Evolutionary conservation across 2,797 vertebrate genomes (phyloP).

Genomic region (Rhinella marina): DNA sequence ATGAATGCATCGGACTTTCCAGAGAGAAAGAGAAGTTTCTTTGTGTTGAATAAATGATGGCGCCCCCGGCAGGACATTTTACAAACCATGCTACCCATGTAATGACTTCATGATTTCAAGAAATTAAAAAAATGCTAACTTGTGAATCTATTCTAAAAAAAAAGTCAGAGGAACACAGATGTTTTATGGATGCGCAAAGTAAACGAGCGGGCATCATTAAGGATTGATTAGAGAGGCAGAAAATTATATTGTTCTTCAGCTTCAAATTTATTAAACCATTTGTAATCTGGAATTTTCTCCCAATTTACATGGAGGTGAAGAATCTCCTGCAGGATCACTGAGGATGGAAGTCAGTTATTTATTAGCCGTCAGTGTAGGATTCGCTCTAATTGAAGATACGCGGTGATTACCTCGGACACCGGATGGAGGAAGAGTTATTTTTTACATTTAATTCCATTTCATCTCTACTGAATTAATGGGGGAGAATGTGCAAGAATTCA

Average conservation of each 20-base stretch:
- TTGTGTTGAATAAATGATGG: too few species aligned
- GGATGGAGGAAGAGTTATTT: not conserved
- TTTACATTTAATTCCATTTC: not conserved
- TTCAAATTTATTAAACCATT: constrained; percentile 18
- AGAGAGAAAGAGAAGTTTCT: not conserved
- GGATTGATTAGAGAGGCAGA: constrained; percentile 22
- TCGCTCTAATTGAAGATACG: constrained; percentile 5
- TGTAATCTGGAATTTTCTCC: constrained; percentile 23
- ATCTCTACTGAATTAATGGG: not conserved
- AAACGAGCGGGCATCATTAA: not conserved
- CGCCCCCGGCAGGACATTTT: not conserved
- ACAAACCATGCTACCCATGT: not conserved
- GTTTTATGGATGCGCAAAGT: constrained; percentile 11
- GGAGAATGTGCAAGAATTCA: too few species aligned
- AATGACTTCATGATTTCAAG: not conserved
- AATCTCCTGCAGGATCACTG: not conserved
- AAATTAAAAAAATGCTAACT: not conserved
- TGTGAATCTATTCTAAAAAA: not conserved
- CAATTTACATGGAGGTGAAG: too few species aligned
- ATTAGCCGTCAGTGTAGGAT: not conserved
- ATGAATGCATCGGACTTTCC: not conserved
- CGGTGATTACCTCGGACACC: not conserved
- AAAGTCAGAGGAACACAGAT: not conserved
- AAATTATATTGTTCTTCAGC: not conserved
- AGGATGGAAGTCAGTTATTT: constrained; percentile 5